Conservation (phyloP, 2,888 invertebrate species). For the Chrysolina americana region DNA sequence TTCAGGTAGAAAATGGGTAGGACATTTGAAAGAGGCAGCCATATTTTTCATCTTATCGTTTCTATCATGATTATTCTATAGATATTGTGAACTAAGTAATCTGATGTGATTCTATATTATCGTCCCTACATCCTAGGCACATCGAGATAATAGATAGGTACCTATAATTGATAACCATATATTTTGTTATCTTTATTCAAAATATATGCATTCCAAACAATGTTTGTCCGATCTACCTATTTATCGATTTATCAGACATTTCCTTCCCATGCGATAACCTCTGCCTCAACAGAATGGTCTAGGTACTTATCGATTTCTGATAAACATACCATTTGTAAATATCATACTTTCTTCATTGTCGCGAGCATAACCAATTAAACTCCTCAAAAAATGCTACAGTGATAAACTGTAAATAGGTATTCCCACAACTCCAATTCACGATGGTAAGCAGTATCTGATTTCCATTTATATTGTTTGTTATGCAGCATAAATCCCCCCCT, state of each 20-base stretch:
- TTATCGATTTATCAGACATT: background rate
- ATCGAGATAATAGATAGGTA: no score
- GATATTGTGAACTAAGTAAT: no score
- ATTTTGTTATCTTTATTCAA: background rate
- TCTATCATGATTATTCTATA: no score
- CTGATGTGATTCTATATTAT: no score
- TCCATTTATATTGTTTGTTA: slow-evolving; percentile 54
- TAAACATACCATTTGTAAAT: slow-evolving; percentile 25
- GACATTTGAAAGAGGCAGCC: no score
- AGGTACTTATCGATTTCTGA: slow-evolving; percentile 26
- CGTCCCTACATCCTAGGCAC: no score
- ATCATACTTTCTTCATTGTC: slow-evolving; percentile 16
- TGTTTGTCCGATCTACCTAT: background rate
- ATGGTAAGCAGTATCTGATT: slow-evolving; percentile 50
- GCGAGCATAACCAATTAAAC: slow-evolving; percentile 44
- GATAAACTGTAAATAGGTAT: slow-evolving; percentile 43
- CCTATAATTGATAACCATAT: background rate
- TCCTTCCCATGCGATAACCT: background rate
- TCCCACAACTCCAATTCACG: slow-evolving; percentile 39
- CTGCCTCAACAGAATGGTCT: slow-evolving; percentile 15
- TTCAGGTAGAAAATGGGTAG: background rate
- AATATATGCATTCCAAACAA: background rate
- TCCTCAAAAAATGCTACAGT: slow-evolving; percentile 44
- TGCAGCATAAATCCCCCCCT: slow-evolving; percentile 55
- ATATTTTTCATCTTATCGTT: no score